Evolutionary conservation across 2,113 vertebrate species (phyloP).

Genomic region (Callithrix jacchus): DNA sequence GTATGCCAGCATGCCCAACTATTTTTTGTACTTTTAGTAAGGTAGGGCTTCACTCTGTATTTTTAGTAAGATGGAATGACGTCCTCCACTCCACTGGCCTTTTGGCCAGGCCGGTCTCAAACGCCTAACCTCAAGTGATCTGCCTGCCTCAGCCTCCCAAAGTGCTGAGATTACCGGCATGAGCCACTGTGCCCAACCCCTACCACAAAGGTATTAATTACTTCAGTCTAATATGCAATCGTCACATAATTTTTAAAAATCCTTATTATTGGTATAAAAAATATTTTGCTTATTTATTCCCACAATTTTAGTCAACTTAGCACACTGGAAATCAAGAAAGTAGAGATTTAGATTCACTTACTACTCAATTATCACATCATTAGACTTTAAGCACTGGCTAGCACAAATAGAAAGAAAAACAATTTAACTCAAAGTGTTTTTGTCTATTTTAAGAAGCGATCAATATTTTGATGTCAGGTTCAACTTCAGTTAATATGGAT

Average conservation of each 20-base stretch:
- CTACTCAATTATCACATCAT: background rate
- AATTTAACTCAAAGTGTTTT: constrained; percentile 31
- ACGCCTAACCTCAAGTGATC: no score
- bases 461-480: constrained; percentile 54
- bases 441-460: constrained; percentile 43
- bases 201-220: background rate
- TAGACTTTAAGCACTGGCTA: constrained; percentile 36
- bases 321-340: background rate
- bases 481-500: constrained; percentile 21
- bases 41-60: no score
- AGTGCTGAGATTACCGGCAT: no score
- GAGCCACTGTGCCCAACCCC: no score
- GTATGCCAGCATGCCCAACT: no score
- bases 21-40: no score
- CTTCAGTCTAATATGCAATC: background rate
- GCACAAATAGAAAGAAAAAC: constrained; percentile 34
- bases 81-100: no score
- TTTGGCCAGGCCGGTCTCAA: no score
- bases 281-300: background rate
- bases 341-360: constrained; percentile 8
- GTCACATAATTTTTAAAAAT: background rate
- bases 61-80: no score
- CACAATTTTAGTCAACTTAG: constrained; percentile 8
- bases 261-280: background rate
- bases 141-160: no score